Evolutionary conservation across 2,888 invertebrate genomes (phyloP).

Genomic region (Stenoptilia bipunctidactyla): DNA sequence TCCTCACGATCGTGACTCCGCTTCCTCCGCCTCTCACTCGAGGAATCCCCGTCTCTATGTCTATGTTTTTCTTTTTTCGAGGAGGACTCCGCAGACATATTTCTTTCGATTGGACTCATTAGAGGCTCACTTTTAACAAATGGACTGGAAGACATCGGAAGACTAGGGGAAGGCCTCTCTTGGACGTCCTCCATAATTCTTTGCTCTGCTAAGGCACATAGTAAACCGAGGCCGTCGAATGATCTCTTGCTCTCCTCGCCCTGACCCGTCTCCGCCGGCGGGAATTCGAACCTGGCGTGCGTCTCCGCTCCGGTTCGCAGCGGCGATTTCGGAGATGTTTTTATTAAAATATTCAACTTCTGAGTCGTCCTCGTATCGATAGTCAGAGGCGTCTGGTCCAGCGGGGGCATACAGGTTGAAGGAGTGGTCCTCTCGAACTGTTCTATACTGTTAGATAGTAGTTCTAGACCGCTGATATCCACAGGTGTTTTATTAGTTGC

Average conservation of each 20-base stretch:
- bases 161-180: conserved; percentile 34
- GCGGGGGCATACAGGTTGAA: conserved; percentile 36
- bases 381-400: conserved; percentile 41
- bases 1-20: conserved; percentile 53
- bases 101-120: conserved; percentile 39
- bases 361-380: conserved; percentile 50
- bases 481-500: conserved; percentile 36
- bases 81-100: conserved; percentile 31
- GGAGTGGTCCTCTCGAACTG: conserved; percentile 76
- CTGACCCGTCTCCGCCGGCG: conserved; percentile 27
- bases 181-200: conserved; percentile 82
- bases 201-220: conserved; percentile 89
- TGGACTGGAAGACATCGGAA: conserved; percentile 32
- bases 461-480: conserved; percentile 84
- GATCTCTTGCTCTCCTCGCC: conserved; percentile 49
- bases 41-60: conserved; percentile 47
- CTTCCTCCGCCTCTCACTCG: conserved; percentile 46
- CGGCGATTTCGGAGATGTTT: conserved; percentile 56
- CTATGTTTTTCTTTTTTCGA: conserved; percentile 54
- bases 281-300: conserved; percentile 50
- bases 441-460: conserved; percentile 87
- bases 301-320: conserved; percentile 44
- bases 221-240: conserved; percentile 77
- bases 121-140: conserved; percentile 50
- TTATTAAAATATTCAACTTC: conserved; percentile 53